Evolutionary conservation across 2,888 invertebrate species (phyloP).

Genomic region (Oxycera nigricornis): DNA sequence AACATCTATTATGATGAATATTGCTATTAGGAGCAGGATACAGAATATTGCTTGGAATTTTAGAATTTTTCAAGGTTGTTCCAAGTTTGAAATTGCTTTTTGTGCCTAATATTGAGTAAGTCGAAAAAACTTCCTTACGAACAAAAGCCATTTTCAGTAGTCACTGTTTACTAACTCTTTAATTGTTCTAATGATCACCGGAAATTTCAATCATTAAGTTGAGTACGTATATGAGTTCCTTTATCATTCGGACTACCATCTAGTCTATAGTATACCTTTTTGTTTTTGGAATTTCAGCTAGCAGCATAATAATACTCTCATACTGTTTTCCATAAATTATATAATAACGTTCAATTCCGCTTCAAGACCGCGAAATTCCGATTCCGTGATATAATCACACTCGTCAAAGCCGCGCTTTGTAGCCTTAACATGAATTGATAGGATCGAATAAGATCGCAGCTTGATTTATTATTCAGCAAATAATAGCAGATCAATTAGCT

Average conservation of each 20-base stretch:
- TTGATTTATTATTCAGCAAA: slow-evolving; percentile 23
- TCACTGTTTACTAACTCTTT: too few relatives aligned
- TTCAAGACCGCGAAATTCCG: slow-evolving; percentile 10
- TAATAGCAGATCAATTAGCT: slow-evolving; percentile 25
- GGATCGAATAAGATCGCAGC: not conserved
- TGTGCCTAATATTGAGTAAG: too few relatives aligned
- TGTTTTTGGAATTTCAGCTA: too few relatives aligned
- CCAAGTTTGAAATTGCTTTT: too few relatives aligned
- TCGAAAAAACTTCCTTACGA: too few relatives aligned
- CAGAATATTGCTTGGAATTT: too few relatives aligned
- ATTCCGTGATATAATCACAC: slow-evolving; percentile 22
- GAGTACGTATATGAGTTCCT: not conserved
- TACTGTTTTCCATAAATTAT: not conserved
- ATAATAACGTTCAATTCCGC: not conserved
- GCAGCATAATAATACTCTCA: not conserved
- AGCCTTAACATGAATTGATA: not conserved
- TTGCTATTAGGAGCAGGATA: too few relatives aligned
- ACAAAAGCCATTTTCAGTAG: too few relatives aligned
- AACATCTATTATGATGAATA: too few relatives aligned
- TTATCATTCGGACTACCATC: not conserved
- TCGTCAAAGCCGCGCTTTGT: not conserved
- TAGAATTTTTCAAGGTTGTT: too few relatives aligned
- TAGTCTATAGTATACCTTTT: not conserved
- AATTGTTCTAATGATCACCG: too few relatives aligned
- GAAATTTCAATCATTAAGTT: not conserved